A percentile compares a stretch with the other conserved stretches of the same genome.
These are phyloP conservation scores for Lophotriccus pileatus DNA, from an alignment of 2,797 vertebrate genomes.

Conservation along the genomic window DNA sequence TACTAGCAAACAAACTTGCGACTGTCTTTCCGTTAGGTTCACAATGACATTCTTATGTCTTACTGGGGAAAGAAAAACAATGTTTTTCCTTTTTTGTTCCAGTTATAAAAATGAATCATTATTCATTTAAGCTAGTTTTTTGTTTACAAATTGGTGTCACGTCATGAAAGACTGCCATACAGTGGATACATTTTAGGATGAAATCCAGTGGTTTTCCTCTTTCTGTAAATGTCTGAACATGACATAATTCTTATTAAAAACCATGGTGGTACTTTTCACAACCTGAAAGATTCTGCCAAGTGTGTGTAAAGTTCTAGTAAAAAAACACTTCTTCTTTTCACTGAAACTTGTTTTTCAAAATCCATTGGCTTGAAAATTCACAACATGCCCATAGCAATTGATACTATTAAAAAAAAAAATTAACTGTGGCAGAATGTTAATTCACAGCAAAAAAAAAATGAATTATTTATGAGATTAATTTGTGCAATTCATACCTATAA, in stretches of 20 bases:
- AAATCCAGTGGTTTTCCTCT: constrained; percentile 70
- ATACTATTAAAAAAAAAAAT: constrained; percentile 31
- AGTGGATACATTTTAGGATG: constrained; percentile 33
- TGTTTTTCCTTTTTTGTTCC: constrained; percentile 65
- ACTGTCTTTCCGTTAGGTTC: constrained; percentile 80
- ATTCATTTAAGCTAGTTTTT: constrained; percentile 34
- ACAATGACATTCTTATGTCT: constrained; percentile 76
- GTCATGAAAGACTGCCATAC: constrained; percentile 60
- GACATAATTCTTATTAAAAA: constrained; percentile 52
- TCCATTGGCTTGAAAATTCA: constrained; percentile 17
- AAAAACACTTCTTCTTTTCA: neutral
- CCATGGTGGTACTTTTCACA: neutral
- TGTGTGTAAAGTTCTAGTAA: neutral
- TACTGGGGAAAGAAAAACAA: constrained; percentile 68
- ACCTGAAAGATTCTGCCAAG: neutral
- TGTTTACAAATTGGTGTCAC: constrained; percentile 76
- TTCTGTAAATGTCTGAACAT: constrained; percentile 49
- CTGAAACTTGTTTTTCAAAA: constrained; percentile 11
- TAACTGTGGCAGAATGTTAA: constrained; percentile 52
- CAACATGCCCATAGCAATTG: neutral
- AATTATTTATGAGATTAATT: constrained; percentile 78
- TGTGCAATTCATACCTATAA: constrained; percentile 73
- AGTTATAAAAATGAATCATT: constrained; percentile 75
- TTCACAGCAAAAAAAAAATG: constrained; percentile 39
- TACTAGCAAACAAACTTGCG: constrained; percentile 87